Base-by-base conservation (phyloP, 2,888 invertebrate genomes). In the Nomada lathburiana region DNA sequence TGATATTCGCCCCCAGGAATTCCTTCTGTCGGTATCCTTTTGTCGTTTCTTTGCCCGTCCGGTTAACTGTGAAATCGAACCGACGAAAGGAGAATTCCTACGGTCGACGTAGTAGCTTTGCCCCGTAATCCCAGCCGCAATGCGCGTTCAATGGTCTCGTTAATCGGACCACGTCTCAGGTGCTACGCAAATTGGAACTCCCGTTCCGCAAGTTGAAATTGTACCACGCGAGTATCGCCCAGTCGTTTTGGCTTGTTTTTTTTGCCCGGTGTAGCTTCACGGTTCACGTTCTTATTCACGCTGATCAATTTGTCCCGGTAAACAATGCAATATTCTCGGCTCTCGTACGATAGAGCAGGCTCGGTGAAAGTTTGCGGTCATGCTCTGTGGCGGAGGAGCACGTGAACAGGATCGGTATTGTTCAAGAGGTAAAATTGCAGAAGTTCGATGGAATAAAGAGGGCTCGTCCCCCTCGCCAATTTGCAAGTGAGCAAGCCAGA, bases 31-130 rank as follows among this genome's bases (percentile, higher is more conserved):
- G 11, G 70, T 74, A 71, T 79, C 82, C 65, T 67, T 71, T 63
- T 73, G 69, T 62, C 73, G 81, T 67, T 76, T 68, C 77, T 77
- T 81, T 73, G 75, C 65, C 60, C 72, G 75, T 69, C 44, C 69
- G 69, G 71, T 73, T 81, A 83, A 70, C 75, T 80, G 83, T 76
- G 65, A 85, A 80, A 81, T 80, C 76, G 65, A 50, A 65, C 70
- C 78, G 70, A 68, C 20, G 53, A 69, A 63, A 76, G 36, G 59
- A 60, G 52, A 64, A 26, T 74, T 74, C 53, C 77, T 26, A 26
- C 23, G 42, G 36, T 36, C 29, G 20, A 52, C n/a, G 26, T 13
- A n/a, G 7, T 11, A 23, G 13, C 16, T 77, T 47, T 29, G 29
- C 29, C 69, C 2, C 26, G 26, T 16, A 26, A 11, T 10, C 18